Conservation (phyloP, 2,113 vertebrate genomes). For the Oreochromis spilurus region DNA sequence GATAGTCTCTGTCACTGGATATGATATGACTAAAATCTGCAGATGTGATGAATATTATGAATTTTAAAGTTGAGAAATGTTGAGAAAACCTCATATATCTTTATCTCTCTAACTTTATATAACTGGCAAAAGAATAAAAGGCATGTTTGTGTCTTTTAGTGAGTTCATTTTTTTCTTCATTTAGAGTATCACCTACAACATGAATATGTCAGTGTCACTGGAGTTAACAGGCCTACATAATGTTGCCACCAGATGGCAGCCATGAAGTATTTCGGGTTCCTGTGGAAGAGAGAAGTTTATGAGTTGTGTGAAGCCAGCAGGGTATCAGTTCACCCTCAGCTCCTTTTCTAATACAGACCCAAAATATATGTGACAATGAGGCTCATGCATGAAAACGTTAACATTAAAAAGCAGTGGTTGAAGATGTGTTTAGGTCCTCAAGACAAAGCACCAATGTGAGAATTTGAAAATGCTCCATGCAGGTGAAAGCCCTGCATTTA, state of each 20-base stretch:
- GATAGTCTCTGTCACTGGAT: too few species aligned
- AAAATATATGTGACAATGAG: neutral
- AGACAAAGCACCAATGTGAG: accelerated
- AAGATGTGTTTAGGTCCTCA: neutral
- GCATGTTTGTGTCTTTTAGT: neutral
- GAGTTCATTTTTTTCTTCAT: neutral
- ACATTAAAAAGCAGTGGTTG: neutral
- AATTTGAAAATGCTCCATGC: neutral
- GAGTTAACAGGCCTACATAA: neutral
- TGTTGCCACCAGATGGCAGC: conserved; percentile 29
- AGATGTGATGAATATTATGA: neutral
- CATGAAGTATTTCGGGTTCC: neutral
- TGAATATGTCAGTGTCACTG: neutral
- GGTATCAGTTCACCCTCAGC: neutral
- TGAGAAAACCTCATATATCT: too few species aligned
- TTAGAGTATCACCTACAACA: neutral
- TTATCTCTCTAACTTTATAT: neutral
- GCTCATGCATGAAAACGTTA: neutral
- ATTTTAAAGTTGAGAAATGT: neutral
- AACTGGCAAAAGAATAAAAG: neutral
- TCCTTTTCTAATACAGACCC: neutral
- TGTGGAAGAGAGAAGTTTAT: neutral
- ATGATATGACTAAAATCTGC: too few species aligned
- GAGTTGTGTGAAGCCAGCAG: neutral
- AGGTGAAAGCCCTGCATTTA: neutral